Conservation (phyloP, 1,140 invertebrate species). For the Ceratina japonica region DNA sequence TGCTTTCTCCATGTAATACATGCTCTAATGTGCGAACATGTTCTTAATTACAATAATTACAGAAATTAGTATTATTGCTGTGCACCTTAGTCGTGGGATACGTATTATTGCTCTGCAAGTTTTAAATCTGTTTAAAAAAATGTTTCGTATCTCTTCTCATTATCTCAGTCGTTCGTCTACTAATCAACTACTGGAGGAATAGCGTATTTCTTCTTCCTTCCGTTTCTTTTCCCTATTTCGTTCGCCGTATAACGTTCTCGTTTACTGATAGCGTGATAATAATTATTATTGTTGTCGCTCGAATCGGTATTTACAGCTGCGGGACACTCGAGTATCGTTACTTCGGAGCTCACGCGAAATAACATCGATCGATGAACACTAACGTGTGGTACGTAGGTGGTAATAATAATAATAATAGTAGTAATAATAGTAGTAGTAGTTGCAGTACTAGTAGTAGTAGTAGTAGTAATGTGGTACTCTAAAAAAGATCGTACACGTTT, state of each 20-base stretch:
- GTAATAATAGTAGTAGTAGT: not conserved
- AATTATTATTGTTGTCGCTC: not conserved
- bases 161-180: not conserved
- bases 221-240: not conserved
- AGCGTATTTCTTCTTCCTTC: not conserved
- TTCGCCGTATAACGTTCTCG: not conserved
- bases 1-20: too few relatives aligned
- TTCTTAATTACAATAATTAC: conserved; percentile 20
- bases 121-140: not conserved
- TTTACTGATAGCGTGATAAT: not conserved
- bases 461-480: conserved; percentile 24
- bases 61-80: conserved; percentile 44
- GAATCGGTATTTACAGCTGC: conserved; percentile 8
- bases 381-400: conserved; percentile 48
- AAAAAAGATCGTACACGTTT: conserved; percentile 32
- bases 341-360: conserved; percentile 25
- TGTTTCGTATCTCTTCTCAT: not conserved
- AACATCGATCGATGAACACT: conserved; percentile 57
- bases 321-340: conserved; percentile 10
- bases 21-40: too few relatives aligned
- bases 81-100: conserved; percentile 19
- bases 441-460: not conserved
- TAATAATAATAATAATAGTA: not conserved
- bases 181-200: not conserved
- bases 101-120: conserved; percentile 53